Base-by-base conservation (phyloP, 2,113 vertebrate species). In the Laticauda colubrina region DNA sequence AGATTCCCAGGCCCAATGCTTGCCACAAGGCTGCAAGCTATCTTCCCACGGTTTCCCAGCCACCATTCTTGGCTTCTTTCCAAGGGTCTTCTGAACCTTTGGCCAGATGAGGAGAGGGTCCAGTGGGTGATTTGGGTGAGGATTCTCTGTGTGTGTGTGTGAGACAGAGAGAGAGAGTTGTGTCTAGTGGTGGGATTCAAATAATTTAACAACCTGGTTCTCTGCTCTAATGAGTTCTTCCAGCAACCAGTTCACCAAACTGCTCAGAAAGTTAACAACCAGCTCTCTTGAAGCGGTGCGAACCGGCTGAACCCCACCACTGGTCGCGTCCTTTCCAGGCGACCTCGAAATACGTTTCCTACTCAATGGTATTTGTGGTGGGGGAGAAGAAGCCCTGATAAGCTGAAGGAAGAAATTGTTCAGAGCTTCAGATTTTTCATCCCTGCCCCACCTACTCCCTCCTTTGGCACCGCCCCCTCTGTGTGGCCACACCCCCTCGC, bases 371-470 rank as follows among this genome's bases (percentile, higher is more conserved):
- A 93, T 95, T 93, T 90, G 91, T 93, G 81, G 91, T 93, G 86
- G 14, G 91, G 94, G 85, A 81, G 39, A 43, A 95, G 90, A 89
- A 34, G 69, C 6, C 8, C 6, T 93, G 94, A 29, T 93, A 95
- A 95, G 94, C 93, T 64, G 91, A 95, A 95, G 61, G 91, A 20
- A 94, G 90, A 94, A 93, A 91, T 94, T 94, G 92, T 55, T 48
- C 23, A n/a, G 18, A 21, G 39, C 20, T n/a, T 12, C 34, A 53
- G 88, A 24, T 12, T 43, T 21, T 24, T 24, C 4, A 57, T 24
- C 55, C 34, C 6, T 34, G 6, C 69, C 18, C 69, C 34, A 2
- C 34, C 69, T 34, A 81, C 69, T 81, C 69, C 34, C 69, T 75
- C 2, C 69, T 39, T 39, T 59, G 55, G 21, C 88, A 14, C 54